phyloP scores from a whole-genome alignment of 2,888 invertebrate genomes.

The Diaperis boleti region DNA sequence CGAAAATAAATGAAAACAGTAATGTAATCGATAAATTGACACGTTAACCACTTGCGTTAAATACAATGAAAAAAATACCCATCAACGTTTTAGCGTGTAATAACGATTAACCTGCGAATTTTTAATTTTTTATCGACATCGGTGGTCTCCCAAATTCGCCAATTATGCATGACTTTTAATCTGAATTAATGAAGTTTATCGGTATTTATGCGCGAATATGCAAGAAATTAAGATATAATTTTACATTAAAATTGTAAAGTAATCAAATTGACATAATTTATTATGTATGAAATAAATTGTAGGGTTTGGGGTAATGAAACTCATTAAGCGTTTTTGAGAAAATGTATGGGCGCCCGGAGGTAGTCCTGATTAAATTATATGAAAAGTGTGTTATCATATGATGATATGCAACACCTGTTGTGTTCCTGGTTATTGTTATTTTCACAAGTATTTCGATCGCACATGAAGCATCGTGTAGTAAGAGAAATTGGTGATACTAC shows the following conservation, averaged over 20 bases:
- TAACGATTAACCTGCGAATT: background rate
- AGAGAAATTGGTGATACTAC: too few species aligned
- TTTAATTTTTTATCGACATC: background rate
- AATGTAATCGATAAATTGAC: constrained; percentile 22
- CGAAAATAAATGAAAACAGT: constrained; percentile 30
- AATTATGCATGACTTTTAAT: background rate
- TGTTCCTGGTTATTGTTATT: too few species aligned
- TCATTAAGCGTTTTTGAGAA: background rate
- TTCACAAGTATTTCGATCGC: too few species aligned
- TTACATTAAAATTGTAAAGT: background rate
- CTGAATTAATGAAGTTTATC: background rate
- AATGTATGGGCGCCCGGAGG: background rate
- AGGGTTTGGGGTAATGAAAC: background rate
- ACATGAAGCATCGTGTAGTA: too few species aligned
- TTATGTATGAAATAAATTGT: background rate
- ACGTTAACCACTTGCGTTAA: background rate
- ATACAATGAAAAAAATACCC: background rate
- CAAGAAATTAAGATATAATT: background rate
- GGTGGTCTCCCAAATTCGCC: background rate
- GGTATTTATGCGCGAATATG: background rate
- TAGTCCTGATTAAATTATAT: constrained; percentile 10
- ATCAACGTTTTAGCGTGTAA: background rate
- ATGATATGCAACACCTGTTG: constrained; percentile 1
- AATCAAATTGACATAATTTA: too few species aligned
- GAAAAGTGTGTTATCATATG: background rate